phyloP scores from a whole-genome alignment of 2,113 vertebrate species.

The Chascanopsetta lugubris region DNA sequence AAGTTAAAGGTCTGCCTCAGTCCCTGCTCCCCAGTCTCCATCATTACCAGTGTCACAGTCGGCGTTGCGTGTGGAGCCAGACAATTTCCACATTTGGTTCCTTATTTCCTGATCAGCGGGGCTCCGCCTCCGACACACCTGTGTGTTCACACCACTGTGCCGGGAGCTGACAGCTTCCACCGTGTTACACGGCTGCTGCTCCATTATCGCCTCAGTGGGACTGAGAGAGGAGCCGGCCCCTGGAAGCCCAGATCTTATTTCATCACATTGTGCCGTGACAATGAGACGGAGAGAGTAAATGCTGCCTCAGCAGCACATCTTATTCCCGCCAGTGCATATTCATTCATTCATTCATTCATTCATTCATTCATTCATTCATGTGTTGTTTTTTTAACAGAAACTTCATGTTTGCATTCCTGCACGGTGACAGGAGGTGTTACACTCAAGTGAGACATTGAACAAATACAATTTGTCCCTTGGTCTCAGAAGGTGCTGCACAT shows the following conservation, averaged over 20 bases:
- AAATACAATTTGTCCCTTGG: no score
- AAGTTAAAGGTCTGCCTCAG: slow-evolving; percentile 20
- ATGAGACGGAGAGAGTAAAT: background rate
- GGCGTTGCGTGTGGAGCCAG: slow-evolving; percentile 45
- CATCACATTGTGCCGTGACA: background rate
- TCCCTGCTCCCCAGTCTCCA: slow-evolving; percentile 20
- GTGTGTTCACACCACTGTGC: slow-evolving; percentile 34
- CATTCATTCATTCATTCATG: no score
- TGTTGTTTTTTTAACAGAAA: slow-evolving; percentile 5
- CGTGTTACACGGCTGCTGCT: slow-evolving; percentile 19
- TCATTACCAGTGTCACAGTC: slow-evolving; percentile 58
- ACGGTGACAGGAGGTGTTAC: no score
- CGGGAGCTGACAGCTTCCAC: slow-evolving; percentile 31
- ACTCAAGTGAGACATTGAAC: no score
- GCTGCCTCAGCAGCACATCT: no score
- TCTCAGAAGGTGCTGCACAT: no score
- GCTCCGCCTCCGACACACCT: slow-evolving; percentile 34
- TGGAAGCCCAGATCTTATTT: slow-evolving; percentile 42
- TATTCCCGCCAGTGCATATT: background rate
- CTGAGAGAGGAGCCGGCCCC: slow-evolving; percentile 22
- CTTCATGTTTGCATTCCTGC: no score
- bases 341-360: no score
- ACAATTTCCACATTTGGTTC: slow-evolving; percentile 27
- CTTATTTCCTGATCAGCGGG: slow-evolving; percentile 65
- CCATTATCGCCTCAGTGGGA: slow-evolving; percentile 62